Evolutionary conservation across 1,140 invertebrate species (phyloP).

Genomic region (Fopius arisanus): DNA sequence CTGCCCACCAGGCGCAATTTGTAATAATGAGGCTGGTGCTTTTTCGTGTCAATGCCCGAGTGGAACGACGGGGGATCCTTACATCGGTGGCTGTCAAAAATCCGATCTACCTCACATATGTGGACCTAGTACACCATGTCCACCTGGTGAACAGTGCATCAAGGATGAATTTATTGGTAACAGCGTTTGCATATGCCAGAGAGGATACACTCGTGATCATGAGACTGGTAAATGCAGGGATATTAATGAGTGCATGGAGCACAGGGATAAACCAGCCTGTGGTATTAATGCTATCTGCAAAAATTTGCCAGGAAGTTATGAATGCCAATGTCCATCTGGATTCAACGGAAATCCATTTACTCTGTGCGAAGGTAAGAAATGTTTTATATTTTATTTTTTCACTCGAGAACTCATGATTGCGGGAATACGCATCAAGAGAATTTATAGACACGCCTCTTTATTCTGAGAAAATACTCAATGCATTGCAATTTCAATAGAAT

Average conservation of each 20-base stretch:
- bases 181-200: constrained; percentile 86
- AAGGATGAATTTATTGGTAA: constrained; percentile 74
- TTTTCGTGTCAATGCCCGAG: constrained; percentile 89
- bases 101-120: constrained; percentile 73
- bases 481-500: no score
- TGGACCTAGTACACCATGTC: constrained; percentile 78
- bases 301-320: constrained; percentile 92
- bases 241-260: constrained; percentile 85
- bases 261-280: constrained; percentile 77
- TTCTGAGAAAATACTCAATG: no score
- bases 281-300: constrained; percentile 89
- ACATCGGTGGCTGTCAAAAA: constrained; percentile 74
- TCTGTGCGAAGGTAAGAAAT: constrained; percentile 75
- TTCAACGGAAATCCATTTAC: constrained; percentile 90
- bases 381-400: background rate
- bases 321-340: constrained; percentile 87
- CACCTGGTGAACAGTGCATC: constrained; percentile 84
- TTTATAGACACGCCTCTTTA: no score
- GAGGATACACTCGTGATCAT: constrained; percentile 80
- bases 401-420: background rate
- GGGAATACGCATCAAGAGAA: no score
- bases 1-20: constrained; percentile 83
- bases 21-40: constrained; percentile 85
- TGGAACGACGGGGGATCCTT: constrained; percentile 74
- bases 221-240: constrained; percentile 81